Base-by-base conservation (phyloP, 2,113 vertebrate species). In the Rhinopithecus roxellana region DNA sequence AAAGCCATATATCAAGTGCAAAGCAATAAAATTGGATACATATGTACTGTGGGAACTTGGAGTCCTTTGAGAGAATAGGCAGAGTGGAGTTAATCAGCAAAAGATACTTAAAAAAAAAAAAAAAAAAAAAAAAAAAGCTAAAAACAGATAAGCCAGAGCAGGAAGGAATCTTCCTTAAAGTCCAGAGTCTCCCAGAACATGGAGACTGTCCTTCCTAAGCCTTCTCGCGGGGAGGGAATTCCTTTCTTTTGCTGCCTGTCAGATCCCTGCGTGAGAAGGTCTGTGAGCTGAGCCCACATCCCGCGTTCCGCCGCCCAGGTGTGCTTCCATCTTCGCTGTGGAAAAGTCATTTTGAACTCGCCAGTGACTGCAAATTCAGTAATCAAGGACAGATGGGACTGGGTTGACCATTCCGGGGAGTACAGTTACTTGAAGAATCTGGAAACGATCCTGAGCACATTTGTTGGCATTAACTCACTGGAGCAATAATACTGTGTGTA, bases 1-100 rank as follows among this genome's bases (percentile, higher is more conserved):
- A 92, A 96, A 96, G 88, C 88, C 95, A 38, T 97, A 89, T 96
- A 96, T 97, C 93, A 95, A 98, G 90, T 94, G 89, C 67, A 89
- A 88, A 98, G 90, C 93, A 94, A 93, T 97, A 88, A 95, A 97
- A 98, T 97, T 97, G 93, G 97, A 97, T 93, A 70, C 98, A 98
- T 94, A 93, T 97, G 97, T 96, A 92, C 96, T 97, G 81, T 97
- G 97, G 96, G 96, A 97, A 94, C 95, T 96, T 89, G 69, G 84
- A 94, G 83, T 96, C 94, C 92, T 97, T 88, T 82, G 97, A 97
- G 97, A 93, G 81, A 94, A 90, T 22, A 88, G 93, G 64, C 93
- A 94, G 96, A 96, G 88, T 93, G 92, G 90, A 98, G 92, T 95
- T 97, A 96, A 97, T 96, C 84, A 94, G 92, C 79, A 96, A 86